Percentiles rank a stretch among this genome's conserved stretches.
phyloP scores from a whole-genome alignment of 2,797 vertebrate species.

The Lerista edwardsae region DNA sequence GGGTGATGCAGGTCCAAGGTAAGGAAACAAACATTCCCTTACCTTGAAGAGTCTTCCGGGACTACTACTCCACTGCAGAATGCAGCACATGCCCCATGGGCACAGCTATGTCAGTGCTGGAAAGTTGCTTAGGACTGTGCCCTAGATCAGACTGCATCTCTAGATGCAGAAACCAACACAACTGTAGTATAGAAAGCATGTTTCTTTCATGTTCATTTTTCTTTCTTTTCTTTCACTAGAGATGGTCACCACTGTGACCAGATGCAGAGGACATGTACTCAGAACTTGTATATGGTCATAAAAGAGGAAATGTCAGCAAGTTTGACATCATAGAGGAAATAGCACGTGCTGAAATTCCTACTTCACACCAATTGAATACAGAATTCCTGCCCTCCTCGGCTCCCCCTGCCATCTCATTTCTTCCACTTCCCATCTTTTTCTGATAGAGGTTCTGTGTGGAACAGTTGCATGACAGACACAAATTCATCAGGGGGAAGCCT shows the following conservation, averaged over 20 bases:
- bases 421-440: constrained; percentile 22
- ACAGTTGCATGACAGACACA: neutral
- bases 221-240: too few relatives aligned
- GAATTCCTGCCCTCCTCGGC: constrained; percentile 25
- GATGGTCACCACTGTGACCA: neutral
- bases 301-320: neutral
- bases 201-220: neutral
- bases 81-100: too few relatives aligned
- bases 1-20: too few relatives aligned
- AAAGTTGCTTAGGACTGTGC: too few relatives aligned
- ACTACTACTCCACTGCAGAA: too few relatives aligned
- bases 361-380: neutral
- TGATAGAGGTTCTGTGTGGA: constrained; percentile 2
- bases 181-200: too few relatives aligned
- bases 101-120: too few relatives aligned
- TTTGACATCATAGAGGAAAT: neutral
- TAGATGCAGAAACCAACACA: too few relatives aligned
- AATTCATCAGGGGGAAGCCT: neutral
- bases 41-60: too few relatives aligned
- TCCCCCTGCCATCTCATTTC: constrained; percentile 16
- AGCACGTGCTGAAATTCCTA: neutral
- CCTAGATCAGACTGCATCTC: too few relatives aligned
- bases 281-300: neutral
- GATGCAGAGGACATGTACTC: neutral
- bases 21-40: too few relatives aligned